Base-by-base conservation (phyloP, 2,113 vertebrate genomes). In the Paramormyrops kingsleyae region DNA sequence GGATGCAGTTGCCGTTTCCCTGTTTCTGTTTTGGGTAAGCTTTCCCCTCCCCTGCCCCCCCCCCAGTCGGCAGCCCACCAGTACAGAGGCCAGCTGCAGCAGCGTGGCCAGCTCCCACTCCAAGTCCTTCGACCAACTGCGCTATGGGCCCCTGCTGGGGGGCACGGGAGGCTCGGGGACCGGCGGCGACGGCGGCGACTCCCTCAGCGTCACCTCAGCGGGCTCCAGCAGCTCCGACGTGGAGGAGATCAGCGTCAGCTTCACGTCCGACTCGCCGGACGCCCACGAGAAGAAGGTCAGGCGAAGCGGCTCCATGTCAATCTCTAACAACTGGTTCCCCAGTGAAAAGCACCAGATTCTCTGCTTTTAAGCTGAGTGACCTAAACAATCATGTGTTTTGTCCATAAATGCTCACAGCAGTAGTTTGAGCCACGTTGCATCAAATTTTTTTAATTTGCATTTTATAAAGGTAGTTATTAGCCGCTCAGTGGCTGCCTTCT, bases 221-320 rank as follows among this genome's bases (percentile, higher is more conserved):
- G 98, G 99, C 88, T 99, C 99, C 91, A 99, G 98, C 89, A 98
- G 97, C 70, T 99, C 99, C 0, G 98, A 99, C 0, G 97, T 99
- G 94, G 99, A 99, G 90, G 98, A 99, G 90, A 97, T 98, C 92
- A 98, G 97, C 94, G 93, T 97, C 94, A 98, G 97, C 96, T 99
- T 99, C 90, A 95, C 98, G 94, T 98, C 99, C 0, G 98, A 99
- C 91, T 99, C 98, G 5, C 99, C 99, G 0, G 99, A 99, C n/a
- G 97, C 96, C 87, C 97, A 97, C 86, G 98, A 99, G 91, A 97
- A 97, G 92, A 99, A 99, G 97, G 98, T 47, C 19, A 74, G 46
- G 27, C 13, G 10, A 0, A 21, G 42, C 5, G 42, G 17, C 8
- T 21, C 4, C 2, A 19, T 5, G 1, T 21, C 31, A 35, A 1